Evolutionary conservation across 2,888 invertebrate genomes (phyloP).

Genomic region (Diadegma fenestrale): DNA sequence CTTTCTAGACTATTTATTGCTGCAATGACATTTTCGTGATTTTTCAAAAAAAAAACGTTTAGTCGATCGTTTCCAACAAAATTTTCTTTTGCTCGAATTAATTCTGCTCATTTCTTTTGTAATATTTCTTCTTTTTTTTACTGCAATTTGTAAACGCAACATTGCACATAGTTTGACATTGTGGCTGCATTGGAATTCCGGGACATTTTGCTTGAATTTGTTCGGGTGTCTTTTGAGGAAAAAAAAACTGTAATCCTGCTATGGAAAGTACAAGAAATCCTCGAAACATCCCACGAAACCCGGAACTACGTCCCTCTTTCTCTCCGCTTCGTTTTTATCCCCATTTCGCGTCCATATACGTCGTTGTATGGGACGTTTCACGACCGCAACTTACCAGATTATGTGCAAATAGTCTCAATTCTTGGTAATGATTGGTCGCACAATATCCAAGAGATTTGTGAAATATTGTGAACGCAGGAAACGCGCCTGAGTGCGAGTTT

Average conservation of each 20-base stretch:
- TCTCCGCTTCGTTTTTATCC: neutral
- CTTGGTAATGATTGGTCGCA: neutral
- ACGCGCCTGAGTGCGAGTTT: neutral
- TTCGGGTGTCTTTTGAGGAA: neutral
- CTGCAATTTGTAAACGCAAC: neutral
- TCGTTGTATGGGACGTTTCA: neutral
- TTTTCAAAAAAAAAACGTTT: too few species aligned
- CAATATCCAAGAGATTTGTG: neutral
- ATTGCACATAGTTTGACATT: neutral
- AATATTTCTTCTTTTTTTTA: neutral
- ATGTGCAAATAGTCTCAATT: neutral
- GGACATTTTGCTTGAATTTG: neutral
- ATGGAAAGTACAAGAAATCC: slow-evolving; percentile 24
- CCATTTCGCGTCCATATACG: neutral
- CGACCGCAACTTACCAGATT: neutral
- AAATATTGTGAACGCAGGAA: neutral
- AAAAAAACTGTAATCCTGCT: slow-evolving; percentile 49
- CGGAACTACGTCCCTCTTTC: slow-evolving; percentile 7
- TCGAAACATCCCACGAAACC: slow-evolving; percentile 19
- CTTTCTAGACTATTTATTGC: too few species aligned
- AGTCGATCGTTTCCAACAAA: too few species aligned
- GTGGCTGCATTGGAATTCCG: neutral
- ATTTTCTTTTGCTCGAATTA: too few species aligned
- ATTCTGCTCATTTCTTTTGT: neutral
- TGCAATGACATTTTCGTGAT: too few species aligned